Evolutionary conservation across 2,797 vertebrate species (phyloP), one percentile per base, ranked within the genome.

Genomic region (Lepilemur septentrionalis): DNA sequence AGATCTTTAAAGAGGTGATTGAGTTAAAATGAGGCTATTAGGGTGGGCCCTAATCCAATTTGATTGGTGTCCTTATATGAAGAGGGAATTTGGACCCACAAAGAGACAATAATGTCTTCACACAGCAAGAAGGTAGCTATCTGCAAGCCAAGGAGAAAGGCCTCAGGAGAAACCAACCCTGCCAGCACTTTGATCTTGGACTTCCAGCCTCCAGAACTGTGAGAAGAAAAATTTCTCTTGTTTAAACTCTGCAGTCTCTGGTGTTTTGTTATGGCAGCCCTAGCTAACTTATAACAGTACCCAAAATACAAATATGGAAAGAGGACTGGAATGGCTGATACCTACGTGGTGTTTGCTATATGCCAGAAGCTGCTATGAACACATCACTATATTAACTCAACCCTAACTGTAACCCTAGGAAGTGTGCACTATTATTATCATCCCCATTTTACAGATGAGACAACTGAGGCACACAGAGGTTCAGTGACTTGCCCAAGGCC

Each of bases 361-460:
- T 65, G 20, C 43, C n/a, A 63, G 43, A 28, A 25, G 4, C 84
- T 57, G 23, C 41, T 81, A 48, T 81, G 73, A 76, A 61, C 63
- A 52, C 2, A 35, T 22, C 10, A 1, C 22, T 7, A 2, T 14
- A 23, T 25, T 69, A 41, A 18, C 15, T 11, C 2, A 1, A 7
- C 48, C 63, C 28, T 65, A 41, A 59, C 11, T 25, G 35, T 15
- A 55, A 22, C 32, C n/a, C 38, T 28, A 0, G n/a, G 35, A 46
- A 3, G 20, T 12, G 11, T 5, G 14, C 15, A 12, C 17, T 38
- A 12, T 14, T 50, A 25, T 55, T 41, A 11, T 52, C 59, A 88
- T 46, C 41, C 13, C 20, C 30, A 7, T 28, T 65, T 82, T 67
- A 67, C 50, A 79, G 32, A 67, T 38, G 11, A 67, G 28, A 41